Conservation (phyloP, 2,888 invertebrate genomes). For the Caenorhabditis virilis region DNA sequence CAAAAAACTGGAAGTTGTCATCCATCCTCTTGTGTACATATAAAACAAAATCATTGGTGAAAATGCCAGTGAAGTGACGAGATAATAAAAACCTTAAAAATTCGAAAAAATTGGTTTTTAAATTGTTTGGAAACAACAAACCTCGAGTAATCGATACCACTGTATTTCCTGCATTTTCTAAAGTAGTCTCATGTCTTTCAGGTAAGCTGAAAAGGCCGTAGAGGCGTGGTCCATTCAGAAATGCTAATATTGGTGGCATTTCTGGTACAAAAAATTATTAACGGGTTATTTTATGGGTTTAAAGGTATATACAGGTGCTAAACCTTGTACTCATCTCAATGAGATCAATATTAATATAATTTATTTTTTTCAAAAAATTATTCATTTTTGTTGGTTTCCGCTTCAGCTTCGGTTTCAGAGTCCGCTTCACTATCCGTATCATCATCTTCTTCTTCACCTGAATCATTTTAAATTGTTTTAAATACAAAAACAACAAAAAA, state of each 20-base stretch:
- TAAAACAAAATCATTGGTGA: constrained; percentile 34
- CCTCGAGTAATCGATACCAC: constrained; percentile 30
- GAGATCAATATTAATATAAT: neutral
- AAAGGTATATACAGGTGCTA: too few relatives aligned
- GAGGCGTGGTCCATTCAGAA: constrained; percentile 39
- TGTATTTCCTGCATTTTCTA: constrained; percentile 35
- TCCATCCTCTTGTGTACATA: constrained; percentile 35
- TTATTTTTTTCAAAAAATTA: neutral
- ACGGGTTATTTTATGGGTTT: too few relatives aligned
- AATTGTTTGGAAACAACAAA: constrained; percentile 2
- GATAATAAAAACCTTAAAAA: constrained; percentile 37
- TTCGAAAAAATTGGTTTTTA: too few relatives aligned
- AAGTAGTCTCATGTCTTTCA: constrained; percentile 13
- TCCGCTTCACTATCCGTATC: constrained; percentile 12
- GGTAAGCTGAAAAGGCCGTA: constrained; percentile 35
- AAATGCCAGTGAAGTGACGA: constrained; percentile 43
- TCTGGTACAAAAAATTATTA: neutral
- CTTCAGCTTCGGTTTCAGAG: too few relatives aligned
- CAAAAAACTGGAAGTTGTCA: constrained; percentile 14
- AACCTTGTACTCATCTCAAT: too few relatives aligned
- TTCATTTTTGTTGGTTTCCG: neutral
- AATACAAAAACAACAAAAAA: too few relatives aligned
- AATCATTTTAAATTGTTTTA: too few relatives aligned
- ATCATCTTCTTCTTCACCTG: too few relatives aligned
- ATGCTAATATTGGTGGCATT: constrained; percentile 26